Evolutionary conservation across 2,797 vertebrate species (phyloP), one percentile per base, ranked within the genome.

Genomic region (Phoeniculus purpureus): DNA sequence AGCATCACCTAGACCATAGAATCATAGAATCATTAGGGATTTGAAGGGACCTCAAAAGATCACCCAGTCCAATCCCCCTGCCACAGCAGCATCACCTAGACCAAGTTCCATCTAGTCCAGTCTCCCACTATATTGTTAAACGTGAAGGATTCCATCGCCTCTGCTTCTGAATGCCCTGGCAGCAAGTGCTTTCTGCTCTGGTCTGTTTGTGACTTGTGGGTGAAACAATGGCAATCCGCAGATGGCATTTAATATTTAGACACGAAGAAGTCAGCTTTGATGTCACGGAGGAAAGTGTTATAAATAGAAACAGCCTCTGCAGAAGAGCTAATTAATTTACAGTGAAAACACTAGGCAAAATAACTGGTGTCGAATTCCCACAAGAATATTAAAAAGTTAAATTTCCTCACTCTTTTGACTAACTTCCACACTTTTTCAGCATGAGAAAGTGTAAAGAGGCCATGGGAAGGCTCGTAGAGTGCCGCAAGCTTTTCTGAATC

Each of bases 241-340:
- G 93, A 95, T 93, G 94, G 89, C 68, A 75, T 74, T 75, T 81
- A 85, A 77, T 93, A 89, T 60, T 88, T 77, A 85, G 67, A 85
- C 82, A 84, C 65, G 73, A 56, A 47, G 88, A 87, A 90, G 64
- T 89, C 90, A 65, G 83, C 85, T 89, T 52, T 55, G n/a, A 32
- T 87, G 86, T 85, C 68, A 54, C 78, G 34, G 43, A 73, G 56
- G 37, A 34, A 93, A 80, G 73, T 62, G 64, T 85, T 91, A 95
- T 95, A 96, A 96, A 96, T 94, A 96, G 91, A 73, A 94, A 92
- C 95, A 9, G 67, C 92, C 90, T 81, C 83, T 93, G 50, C 20
- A 61, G 62, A 90, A 73, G 29, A 85, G 78, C 73, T 96, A 95
- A 95, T 96, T 96, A 94, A 95, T 96, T 94, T 92, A 90, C 62